Evolutionary conservation across 2,113 vertebrate species (phyloP), one percentile per base, ranked within the genome.

Genomic region (Takifugu flavidus): DNA sequence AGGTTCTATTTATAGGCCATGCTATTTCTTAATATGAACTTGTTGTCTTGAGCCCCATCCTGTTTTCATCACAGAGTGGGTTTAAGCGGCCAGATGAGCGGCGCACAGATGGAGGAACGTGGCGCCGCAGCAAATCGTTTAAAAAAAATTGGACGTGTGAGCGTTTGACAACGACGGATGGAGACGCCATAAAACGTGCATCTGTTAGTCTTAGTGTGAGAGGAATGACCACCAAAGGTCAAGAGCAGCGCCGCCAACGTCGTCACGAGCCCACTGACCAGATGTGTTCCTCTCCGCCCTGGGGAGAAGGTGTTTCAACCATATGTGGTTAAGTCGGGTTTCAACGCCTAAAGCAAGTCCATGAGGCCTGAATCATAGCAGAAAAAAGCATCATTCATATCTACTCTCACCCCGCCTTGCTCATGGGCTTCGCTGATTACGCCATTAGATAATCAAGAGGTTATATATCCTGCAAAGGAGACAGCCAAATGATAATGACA

Each of bases 1-100:
- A 66, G 50, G 46, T 39, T 53, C 84, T 86, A 88, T 82, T 85
- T 78, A 85, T 87, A 86, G 81, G 65, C 68, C 49, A 52, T 59
- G 60, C 68, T 80, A 77, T 83, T 79, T 82, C 67, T 76, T 68
- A 80, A 65, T 39, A 51, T 71, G 64, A 73, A 78, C 77, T 83
- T 84, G 56, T 73, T 77, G 78, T 83, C 68, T 44, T 34, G 65
- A 68, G 78, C 66, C 59, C 61, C 49, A 52, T 75, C 74, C 67
- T 47, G 65, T 75, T 69, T 44, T 49, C 62, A 69, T 78, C 58
- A 66, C 62, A 57, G 67, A 6, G 13, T 2, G 45, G n/a, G 6
- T 44, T 14, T 54, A 72, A 61, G 73, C 49, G 65, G 13, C 14
- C 34, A 3, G 4, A 5, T 45, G 44, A 45, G 44, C 44, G 29